phyloP scores from a whole-genome alignment of 2,113 vertebrate genomes.

The Amblyornis subalaris region DNA sequence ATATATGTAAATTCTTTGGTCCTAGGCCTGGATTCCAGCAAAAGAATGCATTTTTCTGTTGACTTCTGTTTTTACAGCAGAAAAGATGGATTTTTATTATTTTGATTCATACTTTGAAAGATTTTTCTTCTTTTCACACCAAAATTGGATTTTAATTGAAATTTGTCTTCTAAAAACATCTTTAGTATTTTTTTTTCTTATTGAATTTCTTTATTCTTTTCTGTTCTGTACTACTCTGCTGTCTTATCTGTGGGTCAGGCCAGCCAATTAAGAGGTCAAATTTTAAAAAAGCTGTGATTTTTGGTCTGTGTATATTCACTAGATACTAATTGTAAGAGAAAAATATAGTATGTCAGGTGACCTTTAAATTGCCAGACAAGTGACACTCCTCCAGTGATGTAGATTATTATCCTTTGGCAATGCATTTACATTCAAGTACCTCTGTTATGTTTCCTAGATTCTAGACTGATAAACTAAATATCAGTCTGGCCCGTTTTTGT shows the following conservation, averaged over 20 bases:
- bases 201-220: neutral
- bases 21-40: neutral
- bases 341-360: constrained; percentile 22
- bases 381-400: neutral
- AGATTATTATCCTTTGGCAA: constrained; percentile 59
- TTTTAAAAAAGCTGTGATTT: neutral
- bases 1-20: constrained; percentile 29
- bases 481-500: constrained; percentile 20
- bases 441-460: constrained; percentile 51
- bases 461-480: constrained; percentile 50
- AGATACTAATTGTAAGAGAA: constrained; percentile 18
- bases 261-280: neutral
- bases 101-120: neutral
- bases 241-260: neutral
- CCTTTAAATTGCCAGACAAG: constrained; percentile 57
- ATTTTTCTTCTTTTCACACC: neutral
- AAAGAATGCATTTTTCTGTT: constrained; percentile 34
- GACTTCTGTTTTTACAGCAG: constrained; percentile 13
- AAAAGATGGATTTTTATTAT: constrained; percentile 14
- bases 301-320: neutral
- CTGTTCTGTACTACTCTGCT: neutral
- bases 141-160: constrained; percentile 25
- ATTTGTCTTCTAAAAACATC: neutral
- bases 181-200: neutral
- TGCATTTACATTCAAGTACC: constrained; percentile 56